Evolutionary conservation across 2,113 vertebrate species (phyloP).

Genomic region (Phasianus colchicus): DNA sequence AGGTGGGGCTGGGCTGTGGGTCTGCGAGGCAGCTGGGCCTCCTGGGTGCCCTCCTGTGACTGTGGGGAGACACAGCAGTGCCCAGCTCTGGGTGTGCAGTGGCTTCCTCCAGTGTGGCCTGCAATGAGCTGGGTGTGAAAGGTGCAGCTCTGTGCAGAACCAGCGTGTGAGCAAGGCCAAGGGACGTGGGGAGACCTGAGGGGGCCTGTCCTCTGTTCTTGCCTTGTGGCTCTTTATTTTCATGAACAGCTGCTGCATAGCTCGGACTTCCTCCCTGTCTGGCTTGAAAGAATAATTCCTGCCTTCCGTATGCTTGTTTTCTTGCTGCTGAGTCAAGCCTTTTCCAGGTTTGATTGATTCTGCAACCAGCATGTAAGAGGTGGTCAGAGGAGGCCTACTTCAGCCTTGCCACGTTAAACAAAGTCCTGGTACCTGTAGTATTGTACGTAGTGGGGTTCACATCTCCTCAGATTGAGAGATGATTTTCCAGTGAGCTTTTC

Average conservation of each 20-base stretch:
- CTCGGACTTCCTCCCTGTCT: background rate
- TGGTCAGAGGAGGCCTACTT: background rate
- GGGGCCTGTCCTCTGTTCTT: background rate
- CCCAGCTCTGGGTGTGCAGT: fast-evolving
- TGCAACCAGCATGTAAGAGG: background rate
- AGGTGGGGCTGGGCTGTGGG: background rate
- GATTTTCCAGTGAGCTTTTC: background rate
- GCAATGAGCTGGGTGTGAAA: background rate
- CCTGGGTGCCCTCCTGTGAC: fast-evolving
- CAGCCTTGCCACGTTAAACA: background rate
- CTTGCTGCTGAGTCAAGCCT: background rate
- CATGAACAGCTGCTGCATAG: background rate
- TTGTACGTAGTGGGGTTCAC: background rate
- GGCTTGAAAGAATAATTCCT: background rate
- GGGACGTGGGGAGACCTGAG: fast-evolving
- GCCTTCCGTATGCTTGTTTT: background rate
- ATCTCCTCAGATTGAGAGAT: background rate
- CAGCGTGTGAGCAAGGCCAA: fast-evolving
- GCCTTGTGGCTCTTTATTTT: background rate
- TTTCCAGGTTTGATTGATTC: background rate
- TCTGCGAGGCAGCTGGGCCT: background rate
- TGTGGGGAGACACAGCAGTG: background rate
- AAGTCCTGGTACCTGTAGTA: fast-evolving
- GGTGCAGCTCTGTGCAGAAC: background rate
- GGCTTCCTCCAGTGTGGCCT: background rate